These are phyloP conservation scores for Tadarida brasiliensis DNA, from an alignment of 2,797 vertebrate species.

Conservation along the genomic window DNA sequence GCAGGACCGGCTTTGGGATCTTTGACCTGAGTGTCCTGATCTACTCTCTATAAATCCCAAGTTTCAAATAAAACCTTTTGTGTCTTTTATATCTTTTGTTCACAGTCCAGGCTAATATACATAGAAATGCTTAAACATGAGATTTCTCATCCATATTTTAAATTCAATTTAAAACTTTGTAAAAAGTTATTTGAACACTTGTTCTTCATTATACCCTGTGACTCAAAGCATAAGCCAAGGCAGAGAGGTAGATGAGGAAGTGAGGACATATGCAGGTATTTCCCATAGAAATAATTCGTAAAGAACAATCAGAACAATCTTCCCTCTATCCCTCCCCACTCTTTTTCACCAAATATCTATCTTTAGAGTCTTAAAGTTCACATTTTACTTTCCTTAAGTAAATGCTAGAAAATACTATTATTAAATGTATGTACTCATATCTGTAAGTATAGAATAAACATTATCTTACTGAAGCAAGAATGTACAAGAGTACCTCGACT, in stretches of 20 bases:
- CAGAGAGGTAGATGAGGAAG: background rate
- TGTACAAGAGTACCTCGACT: background rate
- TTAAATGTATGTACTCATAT: background rate
- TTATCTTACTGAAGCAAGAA: background rate
- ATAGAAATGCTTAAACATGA: background rate
- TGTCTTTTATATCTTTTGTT: background rate
- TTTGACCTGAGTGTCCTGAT: background rate
- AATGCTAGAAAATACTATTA: background rate
- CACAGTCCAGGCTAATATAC: background rate
- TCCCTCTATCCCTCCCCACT: background rate
- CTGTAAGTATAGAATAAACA: background rate
- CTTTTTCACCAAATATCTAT: background rate
- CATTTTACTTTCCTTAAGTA: background rate
- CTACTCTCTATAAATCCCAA: background rate
- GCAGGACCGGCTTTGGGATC: background rate
- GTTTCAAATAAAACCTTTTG: background rate
- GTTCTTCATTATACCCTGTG: background rate
- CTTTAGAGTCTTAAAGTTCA: background rate
- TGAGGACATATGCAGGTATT: background rate
- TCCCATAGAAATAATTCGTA: background rate
- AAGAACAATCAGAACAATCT: background rate
- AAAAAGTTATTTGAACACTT: background rate
- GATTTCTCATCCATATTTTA: conserved; percentile 39
- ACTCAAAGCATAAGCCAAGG: background rate
- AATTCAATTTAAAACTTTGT: background rate